phyloP scores from a whole-genome alignment of 2,113 vertebrate species.

The Ictidomys tridecemlineatus region DNA sequence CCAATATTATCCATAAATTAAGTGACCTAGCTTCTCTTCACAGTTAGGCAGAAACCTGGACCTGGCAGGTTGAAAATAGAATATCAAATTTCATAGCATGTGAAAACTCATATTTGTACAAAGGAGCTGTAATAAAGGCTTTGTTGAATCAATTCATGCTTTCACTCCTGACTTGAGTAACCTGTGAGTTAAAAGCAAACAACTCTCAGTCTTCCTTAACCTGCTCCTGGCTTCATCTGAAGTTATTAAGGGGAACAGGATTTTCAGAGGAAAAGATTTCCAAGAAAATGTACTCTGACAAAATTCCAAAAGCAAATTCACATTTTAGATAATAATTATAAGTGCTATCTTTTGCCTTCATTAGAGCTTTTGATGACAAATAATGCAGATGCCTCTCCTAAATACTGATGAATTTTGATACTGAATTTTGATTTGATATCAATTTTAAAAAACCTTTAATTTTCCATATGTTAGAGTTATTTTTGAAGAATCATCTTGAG shows the following conservation, averaged over 20 bases:
- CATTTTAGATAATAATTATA: not conserved
- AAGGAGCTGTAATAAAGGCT: constrained; percentile 7
- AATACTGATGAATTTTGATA: not conserved
- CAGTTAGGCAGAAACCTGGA: constrained; percentile 1
- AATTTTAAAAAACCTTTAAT: not conserved
- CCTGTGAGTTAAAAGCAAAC: constrained; percentile 47
- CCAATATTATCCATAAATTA: not conserved
- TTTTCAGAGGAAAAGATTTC: constrained; percentile 43
- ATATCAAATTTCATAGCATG: not conserved
- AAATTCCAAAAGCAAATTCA: constrained; percentile 56
- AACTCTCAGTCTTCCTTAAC: not conserved
- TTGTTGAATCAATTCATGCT: constrained; percentile 35
- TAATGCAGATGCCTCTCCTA: not conserved
- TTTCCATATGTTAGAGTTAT: not conserved
- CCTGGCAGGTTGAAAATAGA: constrained; percentile 24
- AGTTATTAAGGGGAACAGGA: constrained; percentile 36
- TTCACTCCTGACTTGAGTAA: not conserved
- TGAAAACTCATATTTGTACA: constrained; percentile 41
- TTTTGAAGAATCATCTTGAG: not conserved
- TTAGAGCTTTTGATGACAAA: not conserved
- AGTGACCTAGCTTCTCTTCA: not conserved
- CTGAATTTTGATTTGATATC: not conserved
- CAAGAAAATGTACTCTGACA: constrained; percentile 38
- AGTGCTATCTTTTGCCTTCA: not conserved
- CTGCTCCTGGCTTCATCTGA: constrained; percentile 16